phyloP scores from a whole-genome alignment of 1,140 invertebrate species.

The Paracyclopina nana region DNA sequence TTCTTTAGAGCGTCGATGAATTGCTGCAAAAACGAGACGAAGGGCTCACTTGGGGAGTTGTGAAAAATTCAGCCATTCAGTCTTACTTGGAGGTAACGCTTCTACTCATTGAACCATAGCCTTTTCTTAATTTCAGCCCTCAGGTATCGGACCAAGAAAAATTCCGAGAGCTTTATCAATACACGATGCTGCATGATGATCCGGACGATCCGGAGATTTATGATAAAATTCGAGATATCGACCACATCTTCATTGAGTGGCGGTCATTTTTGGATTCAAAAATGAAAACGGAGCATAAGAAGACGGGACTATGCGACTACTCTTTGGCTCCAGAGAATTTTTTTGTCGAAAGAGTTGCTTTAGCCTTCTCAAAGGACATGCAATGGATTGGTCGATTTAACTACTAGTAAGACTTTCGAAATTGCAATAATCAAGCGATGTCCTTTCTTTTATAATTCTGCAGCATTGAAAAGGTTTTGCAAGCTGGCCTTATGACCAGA shows the following conservation, averaged over 20 bases:
- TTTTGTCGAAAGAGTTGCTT: conserved; percentile 50
- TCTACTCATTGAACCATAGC: too few relatives aligned
- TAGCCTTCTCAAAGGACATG: conserved; percentile 39
- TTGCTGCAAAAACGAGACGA: conserved; percentile 27
- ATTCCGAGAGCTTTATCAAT: conserved; percentile 27
- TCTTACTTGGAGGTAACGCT: conserved; percentile 38
- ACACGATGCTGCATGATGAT: neutral
- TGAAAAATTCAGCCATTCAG: conserved; percentile 48
- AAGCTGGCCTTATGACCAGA: conserved; percentile 58
- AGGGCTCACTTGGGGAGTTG: conserved; percentile 46
- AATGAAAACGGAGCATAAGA: conserved; percentile 40
- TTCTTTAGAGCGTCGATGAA: too few relatives aligned
- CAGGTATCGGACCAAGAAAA: conserved; percentile 19
- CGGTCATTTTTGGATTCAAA: conserved; percentile 41
- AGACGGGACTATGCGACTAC: conserved; percentile 44
- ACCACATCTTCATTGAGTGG: conserved; percentile 60
- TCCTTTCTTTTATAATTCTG: too few relatives aligned
- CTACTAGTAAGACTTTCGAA: conserved; percentile 4
- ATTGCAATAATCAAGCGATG: too few relatives aligned
- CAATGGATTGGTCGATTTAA: conserved; percentile 12
- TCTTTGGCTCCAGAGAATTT: conserved; percentile 41
- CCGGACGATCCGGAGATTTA: conserved; percentile 30
- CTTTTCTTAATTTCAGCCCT: too few relatives aligned
- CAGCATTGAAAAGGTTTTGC: conserved; percentile 52
- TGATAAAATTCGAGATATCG: too few relatives aligned